Conservation (phyloP, 2,113 vertebrate species). For the Pelmatolapia mariae region DNA sequence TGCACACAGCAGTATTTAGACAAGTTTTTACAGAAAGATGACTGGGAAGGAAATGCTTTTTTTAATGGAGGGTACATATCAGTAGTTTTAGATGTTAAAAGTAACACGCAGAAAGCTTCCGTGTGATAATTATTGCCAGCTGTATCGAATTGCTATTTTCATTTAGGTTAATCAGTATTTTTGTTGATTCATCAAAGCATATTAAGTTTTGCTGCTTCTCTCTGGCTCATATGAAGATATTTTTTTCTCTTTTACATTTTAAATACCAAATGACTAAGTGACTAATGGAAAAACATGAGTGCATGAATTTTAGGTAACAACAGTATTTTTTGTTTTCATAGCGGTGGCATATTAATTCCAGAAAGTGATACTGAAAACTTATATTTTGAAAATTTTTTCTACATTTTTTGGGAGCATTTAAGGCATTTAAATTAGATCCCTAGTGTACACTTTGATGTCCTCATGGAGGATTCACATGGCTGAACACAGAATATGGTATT, state of each 20-base stretch:
- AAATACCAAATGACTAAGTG: background rate
- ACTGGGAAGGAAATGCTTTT: background rate
- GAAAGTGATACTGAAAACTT: background rate
- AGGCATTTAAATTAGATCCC: background rate
- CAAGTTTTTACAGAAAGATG: background rate
- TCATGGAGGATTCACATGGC: background rate
- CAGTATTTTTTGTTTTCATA: background rate
- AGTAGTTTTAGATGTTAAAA: background rate
- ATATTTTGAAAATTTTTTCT: background rate
- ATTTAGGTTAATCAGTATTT: background rate
- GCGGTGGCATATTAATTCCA: background rate
- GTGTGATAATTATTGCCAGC: background rate
- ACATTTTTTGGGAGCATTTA: background rate
- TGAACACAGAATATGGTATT: background rate
- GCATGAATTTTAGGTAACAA: background rate
- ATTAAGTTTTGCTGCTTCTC: background rate
- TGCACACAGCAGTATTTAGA: slow-evolving; percentile 11
- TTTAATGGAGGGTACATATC: background rate
- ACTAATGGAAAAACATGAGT: background rate
- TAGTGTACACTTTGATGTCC: background rate
- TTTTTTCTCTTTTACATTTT: background rate
- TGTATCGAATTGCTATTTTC: background rate
- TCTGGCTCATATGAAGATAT: background rate
- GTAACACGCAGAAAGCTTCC: rapidly evolving
- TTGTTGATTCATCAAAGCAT: background rate